phyloP scores from a whole-genome alignment of 1,140 invertebrate genomes.

The Lucilia sericata region DNA sequence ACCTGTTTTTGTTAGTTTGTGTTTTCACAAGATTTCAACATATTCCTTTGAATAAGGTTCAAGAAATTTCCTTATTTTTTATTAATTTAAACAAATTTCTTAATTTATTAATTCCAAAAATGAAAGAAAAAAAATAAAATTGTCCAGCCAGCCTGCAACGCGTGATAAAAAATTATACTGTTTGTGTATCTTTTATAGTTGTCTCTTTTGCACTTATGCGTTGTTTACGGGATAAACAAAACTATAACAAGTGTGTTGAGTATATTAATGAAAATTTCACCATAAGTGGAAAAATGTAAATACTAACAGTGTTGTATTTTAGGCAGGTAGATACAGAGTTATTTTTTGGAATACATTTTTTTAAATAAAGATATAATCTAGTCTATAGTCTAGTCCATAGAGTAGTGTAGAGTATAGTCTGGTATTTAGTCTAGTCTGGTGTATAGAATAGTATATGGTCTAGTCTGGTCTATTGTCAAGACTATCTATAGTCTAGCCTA shows the following conservation, averaged over 20 bases:
- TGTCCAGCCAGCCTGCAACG: neutral
- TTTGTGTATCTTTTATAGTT: neutral
- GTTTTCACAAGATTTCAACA: no score
- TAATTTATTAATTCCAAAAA: neutral
- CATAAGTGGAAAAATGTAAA: neutral
- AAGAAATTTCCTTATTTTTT: no score
- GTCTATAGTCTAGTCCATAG: no score
- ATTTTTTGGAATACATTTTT: neutral
- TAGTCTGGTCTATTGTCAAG: no score
- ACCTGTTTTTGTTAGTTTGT: no score
- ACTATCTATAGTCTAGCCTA: no score
- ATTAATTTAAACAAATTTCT: neutral
- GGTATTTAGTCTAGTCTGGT: no score
- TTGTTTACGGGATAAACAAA: neutral
- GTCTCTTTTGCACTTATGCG: neutral
- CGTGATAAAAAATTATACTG: slow-evolving; percentile 2
- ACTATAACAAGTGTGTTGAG: neutral
- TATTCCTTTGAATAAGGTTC: no score
- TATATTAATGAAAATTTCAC: neutral
- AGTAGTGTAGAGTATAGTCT: no score
- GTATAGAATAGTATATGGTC: no score
- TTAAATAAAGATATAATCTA: no score
- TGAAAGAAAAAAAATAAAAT: neutral
- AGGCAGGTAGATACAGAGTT: neutral
- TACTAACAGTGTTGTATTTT: neutral